A percentile compares a stretch with the other conserved stretches of the same genome.
phyloP scores from a whole-genome alignment of 2,113 vertebrate species.

The Paedocypris sp. region DNA sequence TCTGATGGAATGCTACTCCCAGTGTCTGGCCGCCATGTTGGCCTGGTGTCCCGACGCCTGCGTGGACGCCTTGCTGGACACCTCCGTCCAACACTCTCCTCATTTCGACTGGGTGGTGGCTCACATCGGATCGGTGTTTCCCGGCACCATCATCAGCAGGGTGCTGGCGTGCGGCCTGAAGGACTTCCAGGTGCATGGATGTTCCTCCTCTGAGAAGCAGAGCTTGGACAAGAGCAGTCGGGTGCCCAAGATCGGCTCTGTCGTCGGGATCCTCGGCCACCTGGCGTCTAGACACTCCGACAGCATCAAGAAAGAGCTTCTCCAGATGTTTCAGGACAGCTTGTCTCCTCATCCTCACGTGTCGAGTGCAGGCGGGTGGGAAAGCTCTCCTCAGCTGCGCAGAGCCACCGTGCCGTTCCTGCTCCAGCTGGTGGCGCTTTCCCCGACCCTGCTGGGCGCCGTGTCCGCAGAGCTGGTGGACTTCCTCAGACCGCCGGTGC shows the following conservation, averaged over 20 bases:
- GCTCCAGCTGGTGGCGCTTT: slow-evolving; percentile 81
- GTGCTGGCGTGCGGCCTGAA: slow-evolving; percentile 87
- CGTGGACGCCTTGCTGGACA: slow-evolving; percentile 83
- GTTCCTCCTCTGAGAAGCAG: slow-evolving; percentile 48
- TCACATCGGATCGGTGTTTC: slow-evolving; percentile 90
- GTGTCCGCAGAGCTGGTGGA: slow-evolving; percentile 81
- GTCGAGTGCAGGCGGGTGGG: slow-evolving; percentile 48
- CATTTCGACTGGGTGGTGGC: slow-evolving; percentile 97
- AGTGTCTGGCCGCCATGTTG: slow-evolving; percentile 81
- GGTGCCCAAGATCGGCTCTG: slow-evolving; percentile 83
- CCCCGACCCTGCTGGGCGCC: slow-evolving; percentile 73
- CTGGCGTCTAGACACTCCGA: slow-evolving; percentile 76
- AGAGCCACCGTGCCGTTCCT: slow-evolving; percentile 79
- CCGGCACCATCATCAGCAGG: slow-evolving; percentile 83
- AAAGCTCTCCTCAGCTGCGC: slow-evolving; percentile 65
- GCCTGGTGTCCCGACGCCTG: slow-evolving; percentile 84
- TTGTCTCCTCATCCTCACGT: slow-evolving; percentile 55
- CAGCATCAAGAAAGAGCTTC: slow-evolving; percentile 83
- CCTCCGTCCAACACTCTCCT: slow-evolving; percentile 86
- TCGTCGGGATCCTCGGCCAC: slow-evolving; percentile 87
- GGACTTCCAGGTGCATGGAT: slow-evolving; percentile 78
- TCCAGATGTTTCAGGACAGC: slow-evolving; percentile 87
- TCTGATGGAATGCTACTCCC: slow-evolving; percentile 87
- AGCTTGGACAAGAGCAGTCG: slow-evolving; percentile 63
- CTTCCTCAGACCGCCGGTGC: slow-evolving; percentile 66